phyloP scores from a whole-genome alignment of 2,113 vertebrate genomes.

The Chlorocebus sabaeus region DNA sequence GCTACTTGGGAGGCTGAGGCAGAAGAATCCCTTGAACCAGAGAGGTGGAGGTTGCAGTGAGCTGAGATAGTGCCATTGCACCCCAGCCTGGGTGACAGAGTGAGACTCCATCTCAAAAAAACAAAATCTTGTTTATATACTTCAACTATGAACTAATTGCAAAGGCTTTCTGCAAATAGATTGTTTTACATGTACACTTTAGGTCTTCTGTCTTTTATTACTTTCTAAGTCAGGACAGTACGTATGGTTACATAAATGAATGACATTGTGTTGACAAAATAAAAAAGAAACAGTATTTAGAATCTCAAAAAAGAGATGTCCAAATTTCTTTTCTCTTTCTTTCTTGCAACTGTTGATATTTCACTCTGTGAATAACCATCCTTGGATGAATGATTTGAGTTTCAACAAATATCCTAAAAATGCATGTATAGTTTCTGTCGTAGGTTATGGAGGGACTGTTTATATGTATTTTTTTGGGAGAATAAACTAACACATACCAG shows the following conservation, averaged over 20 bases:
- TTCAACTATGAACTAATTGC: background rate
- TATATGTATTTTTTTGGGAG: background rate
- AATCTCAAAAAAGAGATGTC: background rate
- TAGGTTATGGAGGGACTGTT: background rate
- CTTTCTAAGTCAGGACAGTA: background rate
- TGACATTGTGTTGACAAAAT: fast-evolving
- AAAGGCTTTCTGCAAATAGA: background rate
- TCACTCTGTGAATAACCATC: background rate
- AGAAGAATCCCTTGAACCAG: too few species aligned
- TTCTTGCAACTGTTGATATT: background rate
- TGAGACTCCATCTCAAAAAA: too few species aligned
- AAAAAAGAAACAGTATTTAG: background rate
- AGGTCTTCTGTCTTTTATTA: background rate
- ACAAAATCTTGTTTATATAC: background rate
- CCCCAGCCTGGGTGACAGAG: too few species aligned
- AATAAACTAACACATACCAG: background rate
- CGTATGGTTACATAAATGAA: background rate
- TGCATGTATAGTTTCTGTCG: background rate
- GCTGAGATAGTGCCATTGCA: too few species aligned
- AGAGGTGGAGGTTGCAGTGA: too few species aligned
- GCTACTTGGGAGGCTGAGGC: too few species aligned
- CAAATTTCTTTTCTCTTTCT: background rate
- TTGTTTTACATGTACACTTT: background rate
- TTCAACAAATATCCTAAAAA: background rate
- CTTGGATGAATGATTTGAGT: background rate